These are phyloP conservation scores for Euplagia quadripunctaria DNA, from an alignment of 2,888 invertebrate genomes.

Conservation along the genomic window DNA sequence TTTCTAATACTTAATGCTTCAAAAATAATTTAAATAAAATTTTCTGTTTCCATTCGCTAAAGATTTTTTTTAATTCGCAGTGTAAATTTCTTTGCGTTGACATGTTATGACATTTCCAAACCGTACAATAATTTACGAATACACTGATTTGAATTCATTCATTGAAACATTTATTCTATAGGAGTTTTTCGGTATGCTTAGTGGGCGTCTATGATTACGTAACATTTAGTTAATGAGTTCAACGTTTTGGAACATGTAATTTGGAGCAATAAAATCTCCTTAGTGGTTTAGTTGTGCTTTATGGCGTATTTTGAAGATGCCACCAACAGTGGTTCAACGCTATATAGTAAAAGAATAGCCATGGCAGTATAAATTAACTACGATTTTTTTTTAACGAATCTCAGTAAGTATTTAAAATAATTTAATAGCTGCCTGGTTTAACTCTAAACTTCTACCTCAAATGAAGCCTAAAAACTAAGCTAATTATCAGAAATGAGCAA, in stretches of 20 bases:
- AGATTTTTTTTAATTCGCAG: conserved; percentile 37
- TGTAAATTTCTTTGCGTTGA: conserved; percentile 42
- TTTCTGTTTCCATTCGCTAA: conserved; percentile 23
- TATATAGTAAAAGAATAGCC: conserved; percentile 20
- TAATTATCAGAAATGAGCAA: too few species aligned
- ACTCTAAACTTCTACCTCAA: too few species aligned
- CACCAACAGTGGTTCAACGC: conserved; percentile 46
- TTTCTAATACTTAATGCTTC: conserved; percentile 19
- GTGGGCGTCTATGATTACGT: conserved; percentile 48
- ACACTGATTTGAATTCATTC: conserved; percentile 48
- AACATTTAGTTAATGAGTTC: conserved; percentile 57
- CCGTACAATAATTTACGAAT: conserved; percentile 48
- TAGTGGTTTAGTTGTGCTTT: conserved; percentile 38
- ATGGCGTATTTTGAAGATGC: conserved; percentile 50
- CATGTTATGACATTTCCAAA: conserved; percentile 54
- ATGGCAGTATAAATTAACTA: conserved; percentile 14
- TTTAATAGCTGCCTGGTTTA: too few species aligned
- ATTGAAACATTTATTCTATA: conserved; percentile 52
- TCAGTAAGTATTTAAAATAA: too few species aligned
- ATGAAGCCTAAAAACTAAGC: too few species aligned
- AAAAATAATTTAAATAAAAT: conserved; percentile 34
- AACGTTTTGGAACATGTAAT: conserved; percentile 70
- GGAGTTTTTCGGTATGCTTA: conserved; percentile 43
- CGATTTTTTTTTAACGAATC: not conserved
- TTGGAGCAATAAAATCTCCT: conserved; percentile 66